Evolutionary conservation across 2,797 vertebrate species (phyloP).

Genomic region (Alcedo quadribrachys): DNA sequence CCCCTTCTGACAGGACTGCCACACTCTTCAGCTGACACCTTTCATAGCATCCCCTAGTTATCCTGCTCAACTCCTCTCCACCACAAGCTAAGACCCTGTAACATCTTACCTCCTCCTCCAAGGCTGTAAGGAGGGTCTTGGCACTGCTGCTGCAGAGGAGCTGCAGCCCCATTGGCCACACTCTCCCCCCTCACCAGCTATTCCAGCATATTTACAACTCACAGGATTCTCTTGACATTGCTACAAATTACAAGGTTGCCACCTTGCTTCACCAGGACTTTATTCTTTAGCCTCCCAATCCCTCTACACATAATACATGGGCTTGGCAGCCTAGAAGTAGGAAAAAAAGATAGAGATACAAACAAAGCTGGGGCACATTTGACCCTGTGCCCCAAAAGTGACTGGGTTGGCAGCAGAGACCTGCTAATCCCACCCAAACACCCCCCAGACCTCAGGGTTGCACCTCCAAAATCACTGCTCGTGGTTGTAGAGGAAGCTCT

Average conservation of each 20-base stretch:
- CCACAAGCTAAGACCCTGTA: not conserved
- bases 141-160: not conserved
- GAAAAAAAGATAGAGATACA: not conserved
- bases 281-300: not conserved
- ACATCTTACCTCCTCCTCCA: accelerated
- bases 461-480: not conserved
- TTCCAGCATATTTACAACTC: not conserved
- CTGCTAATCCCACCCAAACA: not conserved
- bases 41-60: accelerated
- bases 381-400: not conserved
- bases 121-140: not conserved
- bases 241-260: not conserved
- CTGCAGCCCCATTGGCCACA: accelerated
- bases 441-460: accelerated
- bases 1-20: accelerated
- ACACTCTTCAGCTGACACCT: not conserved
- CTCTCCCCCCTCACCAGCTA: not conserved
- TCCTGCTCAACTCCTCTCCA: not conserved
- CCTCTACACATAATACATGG: not conserved
- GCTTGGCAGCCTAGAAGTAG: not conserved
- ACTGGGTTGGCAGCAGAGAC: accelerated
- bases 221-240: not conserved
- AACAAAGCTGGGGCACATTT: not conserved
- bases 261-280: not conserved
- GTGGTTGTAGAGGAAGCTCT: accelerated